A percentile compares a stretch with the other conserved stretches of the same genome.
phyloP scores from a whole-genome alignment of 2,113 vertebrate genomes.

The Symphodus melops region DNA sequence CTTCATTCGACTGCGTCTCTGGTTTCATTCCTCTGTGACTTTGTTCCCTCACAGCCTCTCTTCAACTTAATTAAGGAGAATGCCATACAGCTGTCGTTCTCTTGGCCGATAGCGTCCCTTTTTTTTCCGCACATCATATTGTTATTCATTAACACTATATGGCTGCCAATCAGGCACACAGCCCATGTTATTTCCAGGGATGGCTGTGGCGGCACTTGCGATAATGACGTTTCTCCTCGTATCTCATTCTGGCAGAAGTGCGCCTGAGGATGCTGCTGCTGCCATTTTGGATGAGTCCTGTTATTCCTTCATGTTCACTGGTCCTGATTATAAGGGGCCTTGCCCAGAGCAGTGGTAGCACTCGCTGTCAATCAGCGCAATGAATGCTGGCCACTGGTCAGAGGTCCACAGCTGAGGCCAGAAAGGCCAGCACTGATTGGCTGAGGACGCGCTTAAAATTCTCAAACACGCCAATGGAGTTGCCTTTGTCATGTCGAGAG shows the following conservation, averaged over 20 bases:
- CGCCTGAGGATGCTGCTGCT: conserved; percentile 50
- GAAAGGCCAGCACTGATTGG: conserved; percentile 40
- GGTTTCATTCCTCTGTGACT: conserved; percentile 47
- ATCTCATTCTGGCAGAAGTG: conserved; percentile 68
- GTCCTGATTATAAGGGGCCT: conserved; percentile 53
- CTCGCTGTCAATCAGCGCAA: conserved; percentile 38
- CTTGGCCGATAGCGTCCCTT: conserved; percentile 62
- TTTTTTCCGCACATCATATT: conserved; percentile 55
- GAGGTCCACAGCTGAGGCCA: conserved; percentile 19
- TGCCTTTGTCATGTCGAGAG: conserved; percentile 19
- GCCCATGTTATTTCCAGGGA: conserved; percentile 71
- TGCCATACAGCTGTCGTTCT: conserved; percentile 70
- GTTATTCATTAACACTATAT: conserved; percentile 75
- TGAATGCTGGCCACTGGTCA: conserved; percentile 21
- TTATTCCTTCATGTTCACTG: conserved; percentile 60
- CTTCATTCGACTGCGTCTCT: conserved; percentile 36
- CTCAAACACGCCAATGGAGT: conserved; percentile 15
- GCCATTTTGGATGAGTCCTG: conserved; percentile 58
- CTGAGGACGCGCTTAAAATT: conserved; percentile 33
- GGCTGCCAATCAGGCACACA: conserved; percentile 74
- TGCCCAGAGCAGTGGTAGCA: conserved; percentile 31
- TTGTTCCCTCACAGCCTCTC: conserved; percentile 57
- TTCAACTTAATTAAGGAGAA: conserved; percentile 78
- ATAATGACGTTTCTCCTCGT: conserved; percentile 68
- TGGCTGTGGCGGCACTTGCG: conserved; percentile 60